Percentiles rank a stretch among this genome's conserved stretches.
These are phyloP conservation scores for Platanista minor DNA, from an alignment of 2,113 vertebrate species.

Conservation along the genomic window DNA sequence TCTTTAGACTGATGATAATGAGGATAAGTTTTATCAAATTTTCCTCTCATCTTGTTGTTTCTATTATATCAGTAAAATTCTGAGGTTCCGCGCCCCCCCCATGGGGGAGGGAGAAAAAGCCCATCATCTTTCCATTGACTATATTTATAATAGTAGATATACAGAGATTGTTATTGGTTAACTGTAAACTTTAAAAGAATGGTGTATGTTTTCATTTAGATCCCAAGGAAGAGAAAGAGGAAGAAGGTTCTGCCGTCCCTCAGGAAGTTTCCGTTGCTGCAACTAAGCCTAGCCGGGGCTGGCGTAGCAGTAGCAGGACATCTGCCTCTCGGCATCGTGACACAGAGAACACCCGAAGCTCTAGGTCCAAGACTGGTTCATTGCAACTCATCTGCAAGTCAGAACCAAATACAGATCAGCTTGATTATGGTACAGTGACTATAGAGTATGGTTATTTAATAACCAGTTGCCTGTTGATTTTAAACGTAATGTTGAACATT, in stretches of 20 bases:
- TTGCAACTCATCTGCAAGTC: conserved; percentile 90
- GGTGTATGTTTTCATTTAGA: conserved; percentile 69
- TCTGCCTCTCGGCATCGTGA: conserved; percentile 75
- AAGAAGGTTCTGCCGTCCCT: conserved; percentile 69
- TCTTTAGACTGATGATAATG: background rate
- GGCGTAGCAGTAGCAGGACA: conserved; percentile 80
- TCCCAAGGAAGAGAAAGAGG: conserved; percentile 84
- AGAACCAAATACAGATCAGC: conserved; percentile 87
- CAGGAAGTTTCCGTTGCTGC: conserved; percentile 59
- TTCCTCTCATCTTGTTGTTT: background rate
- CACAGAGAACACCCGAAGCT: conserved; percentile 79
- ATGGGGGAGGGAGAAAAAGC: background rate
- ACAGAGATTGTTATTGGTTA: background rate
- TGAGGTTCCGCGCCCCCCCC: no score
- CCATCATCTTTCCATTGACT: background rate
- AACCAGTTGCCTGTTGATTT: background rate
- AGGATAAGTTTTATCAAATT: background rate
- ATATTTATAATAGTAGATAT: background rate
- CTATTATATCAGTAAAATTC: background rate
- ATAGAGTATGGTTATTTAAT: background rate
- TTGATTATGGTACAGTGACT: conserved; percentile 81
- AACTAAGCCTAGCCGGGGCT: conserved; percentile 74
- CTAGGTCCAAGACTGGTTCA: conserved; percentile 77
- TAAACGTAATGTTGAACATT: background rate
- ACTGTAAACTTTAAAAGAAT: background rate